Conservation (phyloP, 2,888 invertebrate genomes). For the Chrysolina haemoptera region DNA sequence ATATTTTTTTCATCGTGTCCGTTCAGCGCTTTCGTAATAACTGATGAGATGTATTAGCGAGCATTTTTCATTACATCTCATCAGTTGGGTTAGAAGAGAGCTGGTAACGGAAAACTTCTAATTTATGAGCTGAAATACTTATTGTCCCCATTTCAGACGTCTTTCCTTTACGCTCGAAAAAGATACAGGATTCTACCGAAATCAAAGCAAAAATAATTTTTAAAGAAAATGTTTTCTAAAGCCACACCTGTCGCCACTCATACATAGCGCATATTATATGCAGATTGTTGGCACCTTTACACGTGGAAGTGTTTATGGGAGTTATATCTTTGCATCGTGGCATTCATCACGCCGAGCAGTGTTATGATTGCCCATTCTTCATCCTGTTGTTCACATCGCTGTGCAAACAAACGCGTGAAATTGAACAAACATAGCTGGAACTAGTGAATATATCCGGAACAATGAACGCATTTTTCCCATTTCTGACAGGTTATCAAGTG, state of each 20-base stretch:
- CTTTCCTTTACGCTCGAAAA: no score
- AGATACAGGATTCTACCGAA: no score
- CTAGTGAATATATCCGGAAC: conserved; percentile 7
- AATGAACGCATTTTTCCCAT: conserved; percentile 15
- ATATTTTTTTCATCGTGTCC: no score
- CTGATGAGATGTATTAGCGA: no score
- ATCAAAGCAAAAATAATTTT: no score
- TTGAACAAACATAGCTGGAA: conserved; percentile 15
- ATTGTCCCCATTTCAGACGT: no score
- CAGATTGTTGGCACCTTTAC: conserved; percentile 6
- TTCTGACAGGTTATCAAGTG: conserved; percentile 7
- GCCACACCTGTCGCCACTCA: conserved; percentile 9
- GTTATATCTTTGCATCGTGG: conserved; percentile 55
- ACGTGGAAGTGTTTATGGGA: conserved; percentile 56
- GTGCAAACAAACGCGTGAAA: conserved; percentile 23
- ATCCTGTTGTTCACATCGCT: conserved; percentile 32
- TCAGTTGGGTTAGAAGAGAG: no score
- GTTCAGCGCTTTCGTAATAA: no score
- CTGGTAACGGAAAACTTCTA: no score
- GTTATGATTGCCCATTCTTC: conserved; percentile 57
- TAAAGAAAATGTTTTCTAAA: neutral
- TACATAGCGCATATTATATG: neutral
- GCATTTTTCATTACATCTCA: no score
- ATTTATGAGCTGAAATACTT: no score
- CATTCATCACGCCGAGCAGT: conserved; percentile 53